Evolutionary conservation across 2,113 vertebrate genomes (phyloP).

Genomic region (Centropus bengalensis): DNA sequence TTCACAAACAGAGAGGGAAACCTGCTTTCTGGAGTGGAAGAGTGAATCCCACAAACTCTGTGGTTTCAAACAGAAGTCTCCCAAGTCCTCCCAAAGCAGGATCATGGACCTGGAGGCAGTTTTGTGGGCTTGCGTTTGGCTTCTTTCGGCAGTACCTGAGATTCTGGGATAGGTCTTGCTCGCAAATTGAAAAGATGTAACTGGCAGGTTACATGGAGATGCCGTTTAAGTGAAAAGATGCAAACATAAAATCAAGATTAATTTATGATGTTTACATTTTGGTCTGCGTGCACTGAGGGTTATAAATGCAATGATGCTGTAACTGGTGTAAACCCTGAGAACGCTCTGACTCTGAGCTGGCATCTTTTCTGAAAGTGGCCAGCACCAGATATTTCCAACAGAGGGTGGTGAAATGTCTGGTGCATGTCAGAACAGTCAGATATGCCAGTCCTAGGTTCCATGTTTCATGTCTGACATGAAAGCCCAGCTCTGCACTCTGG

Average conservation of each 20-base stretch:
- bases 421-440: fast-evolving
- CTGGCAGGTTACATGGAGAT: background rate
- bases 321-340: background rate
- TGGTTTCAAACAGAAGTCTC: background rate
- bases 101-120: background rate
- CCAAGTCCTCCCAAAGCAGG: background rate
- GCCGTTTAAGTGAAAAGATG: background rate
- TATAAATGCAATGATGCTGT: background rate
- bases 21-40: background rate
- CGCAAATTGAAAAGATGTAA: background rate
- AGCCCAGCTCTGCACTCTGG: background rate
- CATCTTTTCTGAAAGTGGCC: background rate
- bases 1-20: background rate
- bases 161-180: background rate
- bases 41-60: background rate
- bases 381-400: background rate
- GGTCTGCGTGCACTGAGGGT: background rate
- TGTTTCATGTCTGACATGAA: too few species aligned
- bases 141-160: background rate
- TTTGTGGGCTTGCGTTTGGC: background rate
- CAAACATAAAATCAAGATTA: background rate
- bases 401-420: background rate
- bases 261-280: background rate
- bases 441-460: background rate
- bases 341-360: background rate